Evolutionary conservation across 2,888 invertebrate species (phyloP).

Genomic region (Agrotis ipsilon): DNA sequence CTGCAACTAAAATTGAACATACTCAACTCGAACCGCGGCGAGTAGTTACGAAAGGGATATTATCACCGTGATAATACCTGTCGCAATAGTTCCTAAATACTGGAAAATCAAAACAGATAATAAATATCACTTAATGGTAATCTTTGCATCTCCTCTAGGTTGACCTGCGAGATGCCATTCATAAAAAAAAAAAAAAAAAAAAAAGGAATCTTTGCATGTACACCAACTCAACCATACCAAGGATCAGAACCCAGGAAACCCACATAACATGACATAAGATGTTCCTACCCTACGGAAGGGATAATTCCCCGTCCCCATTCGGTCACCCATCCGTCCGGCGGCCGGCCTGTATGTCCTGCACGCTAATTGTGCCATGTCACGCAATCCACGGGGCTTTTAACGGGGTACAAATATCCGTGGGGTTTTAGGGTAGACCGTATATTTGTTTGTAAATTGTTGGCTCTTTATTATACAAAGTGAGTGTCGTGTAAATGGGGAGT

Average conservation of each 20-base stretch:
- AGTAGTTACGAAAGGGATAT: too few relatives aligned
- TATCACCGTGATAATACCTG: too few relatives aligned
- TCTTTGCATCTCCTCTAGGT: too few relatives aligned
- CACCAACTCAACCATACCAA: neutral
- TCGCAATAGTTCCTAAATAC: too few relatives aligned
- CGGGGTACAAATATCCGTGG: conserved; percentile 40
- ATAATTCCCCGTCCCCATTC: conserved; percentile 43
- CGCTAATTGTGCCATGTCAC: conserved; percentile 56
- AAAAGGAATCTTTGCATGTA: too few relatives aligned
- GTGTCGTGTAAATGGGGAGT: neutral
- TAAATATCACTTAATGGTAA: too few relatives aligned
- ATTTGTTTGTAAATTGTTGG: conserved; percentile 3
- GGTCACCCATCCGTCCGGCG: conserved; percentile 58
- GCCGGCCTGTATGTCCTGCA: conserved; percentile 34
- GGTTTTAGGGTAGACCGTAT: conserved; percentile 24
- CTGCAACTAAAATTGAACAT: too few relatives aligned
- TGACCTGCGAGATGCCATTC: too few relatives aligned
- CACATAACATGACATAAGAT: conserved; percentile 38
- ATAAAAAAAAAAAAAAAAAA: too few relatives aligned
- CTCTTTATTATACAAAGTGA: conserved; percentile 16
- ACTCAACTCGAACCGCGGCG: too few relatives aligned
- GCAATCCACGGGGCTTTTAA: conserved; percentile 44
- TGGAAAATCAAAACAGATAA: too few relatives aligned
- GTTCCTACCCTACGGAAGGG: conserved; percentile 50
- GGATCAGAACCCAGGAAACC: conserved; percentile 25